phyloP scores from a whole-genome alignment of 2,797 vertebrate species.

The Micrastur ruficollis region DNA sequence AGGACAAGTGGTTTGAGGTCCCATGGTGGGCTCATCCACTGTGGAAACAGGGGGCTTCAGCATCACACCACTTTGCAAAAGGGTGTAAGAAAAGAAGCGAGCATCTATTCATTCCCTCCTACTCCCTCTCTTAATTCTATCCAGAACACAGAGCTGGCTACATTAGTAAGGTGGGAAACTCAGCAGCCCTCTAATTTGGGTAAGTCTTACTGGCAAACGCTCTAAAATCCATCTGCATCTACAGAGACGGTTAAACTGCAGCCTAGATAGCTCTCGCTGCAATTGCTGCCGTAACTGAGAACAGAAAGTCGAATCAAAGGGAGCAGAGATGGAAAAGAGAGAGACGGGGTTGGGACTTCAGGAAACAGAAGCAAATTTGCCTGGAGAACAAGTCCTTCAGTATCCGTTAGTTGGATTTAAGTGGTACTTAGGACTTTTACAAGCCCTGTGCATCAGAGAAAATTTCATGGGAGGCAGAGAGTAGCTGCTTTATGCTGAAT shows the following conservation, averaged over 20 bases:
- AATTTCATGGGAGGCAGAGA: background rate
- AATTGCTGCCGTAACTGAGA: background rate
- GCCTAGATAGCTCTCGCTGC: background rate
- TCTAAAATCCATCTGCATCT: background rate
- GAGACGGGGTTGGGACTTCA: background rate
- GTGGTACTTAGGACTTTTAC: background rate
- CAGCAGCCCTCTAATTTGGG: background rate
- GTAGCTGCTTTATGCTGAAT: background rate
- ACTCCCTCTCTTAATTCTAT: background rate
- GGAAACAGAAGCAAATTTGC: background rate
- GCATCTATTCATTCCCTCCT: background rate
- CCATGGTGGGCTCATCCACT: rapidly evolving
- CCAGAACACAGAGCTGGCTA: background rate
- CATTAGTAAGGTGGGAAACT: background rate
- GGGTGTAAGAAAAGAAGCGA: background rate
- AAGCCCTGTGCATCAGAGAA: background rate
- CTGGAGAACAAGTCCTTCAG: background rate
- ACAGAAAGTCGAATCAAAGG: background rate
- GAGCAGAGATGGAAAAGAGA: background rate
- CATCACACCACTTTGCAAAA: background rate
- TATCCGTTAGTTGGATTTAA: background rate
- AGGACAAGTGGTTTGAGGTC: background rate
- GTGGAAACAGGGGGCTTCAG: rapidly evolving
- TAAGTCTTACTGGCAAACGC: background rate
- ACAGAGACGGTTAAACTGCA: background rate